Percentiles rank a stretch among this genome's conserved stretches.
These are phyloP conservation scores for Drosophila albomicans DNA, from an alignment of 1,140 invertebrate species.

Conservation along the genomic window DNA sequence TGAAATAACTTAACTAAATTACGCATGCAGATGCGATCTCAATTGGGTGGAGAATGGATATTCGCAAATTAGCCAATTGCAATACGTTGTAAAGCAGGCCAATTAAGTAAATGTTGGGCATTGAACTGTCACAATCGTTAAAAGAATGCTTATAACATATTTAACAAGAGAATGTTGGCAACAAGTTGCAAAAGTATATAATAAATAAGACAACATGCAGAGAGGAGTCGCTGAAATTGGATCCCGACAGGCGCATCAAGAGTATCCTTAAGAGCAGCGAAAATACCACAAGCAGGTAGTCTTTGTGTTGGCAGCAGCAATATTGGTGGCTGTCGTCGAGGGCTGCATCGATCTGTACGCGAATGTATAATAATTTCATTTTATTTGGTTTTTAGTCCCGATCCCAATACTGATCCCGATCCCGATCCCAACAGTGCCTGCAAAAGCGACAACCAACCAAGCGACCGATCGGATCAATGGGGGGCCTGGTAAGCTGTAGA, in stretches of 20 bases:
- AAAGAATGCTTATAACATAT: slow-evolving; percentile 74
- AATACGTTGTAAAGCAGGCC: neutral
- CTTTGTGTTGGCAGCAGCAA: slow-evolving; percentile 26
- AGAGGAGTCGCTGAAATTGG: slow-evolving; percentile 1
- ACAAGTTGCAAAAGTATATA: slow-evolving; percentile 21
- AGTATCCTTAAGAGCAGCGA: slow-evolving; percentile 1
- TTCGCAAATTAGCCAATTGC: neutral
- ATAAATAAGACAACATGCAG: slow-evolving; percentile 31
- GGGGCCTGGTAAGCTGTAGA: slow-evolving; percentile 24
- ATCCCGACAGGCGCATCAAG: neutral
- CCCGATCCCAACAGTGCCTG: neutral
- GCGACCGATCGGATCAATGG: slow-evolving; percentile 22
- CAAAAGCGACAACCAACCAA: slow-evolving; percentile 16
- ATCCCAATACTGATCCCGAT: slow-evolving; percentile 28
- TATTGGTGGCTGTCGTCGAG: slow-evolving; percentile 40
- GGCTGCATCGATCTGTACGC: slow-evolving; percentile 14
- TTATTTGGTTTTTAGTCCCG: slow-evolving; percentile 70
- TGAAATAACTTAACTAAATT: too few species aligned
- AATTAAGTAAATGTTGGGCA: slow-evolving; percentile 25
- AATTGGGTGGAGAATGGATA: neutral
- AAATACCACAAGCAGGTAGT: neutral
- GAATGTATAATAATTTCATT: slow-evolving; percentile 73
- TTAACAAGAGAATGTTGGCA: slow-evolving; percentile 48
- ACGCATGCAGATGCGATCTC: neutral
- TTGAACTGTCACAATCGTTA: slow-evolving; percentile 65